Evolutionary conservation across 1,140 invertebrate genomes (phyloP), one percentile per base, ranked within the genome.

Genomic region (Musca vetustissima): DNA sequence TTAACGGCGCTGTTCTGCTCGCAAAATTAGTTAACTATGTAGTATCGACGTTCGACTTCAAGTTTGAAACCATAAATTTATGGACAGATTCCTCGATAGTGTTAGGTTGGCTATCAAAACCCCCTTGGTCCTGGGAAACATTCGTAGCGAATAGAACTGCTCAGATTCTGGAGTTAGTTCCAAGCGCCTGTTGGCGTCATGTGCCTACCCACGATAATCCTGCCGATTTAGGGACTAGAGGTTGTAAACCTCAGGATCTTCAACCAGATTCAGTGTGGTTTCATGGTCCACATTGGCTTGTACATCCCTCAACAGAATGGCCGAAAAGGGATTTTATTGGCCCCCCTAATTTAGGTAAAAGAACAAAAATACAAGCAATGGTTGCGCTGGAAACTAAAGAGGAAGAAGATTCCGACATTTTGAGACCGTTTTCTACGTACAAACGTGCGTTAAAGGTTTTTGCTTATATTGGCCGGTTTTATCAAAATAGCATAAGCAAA

Each of bases 131-230:
- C 15, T 55, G 53, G 53, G 53, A 55, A 25, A 55, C 53, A 25
- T 55, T 24, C 21, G 22, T 55, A 11, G 53, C 53, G 14, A 55
- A 55, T 50, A 7, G 48, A 66, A 32, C 21, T 14, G 13, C 47
- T 19, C 22, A 66, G 19, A 66, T 50, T 15, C 47, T 48, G 7
- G 14, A 49, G 1, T 17, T 50, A 24, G 9, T 24, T 13, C 22
- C 22, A 17, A 66, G 25, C 15, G 47, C 64, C 8, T 17, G n/a
- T 15, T 66, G 64, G 64, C 47, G 64, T 14, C 48, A 66, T 66
- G 64, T 66, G 4, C 21, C 47, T 21, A 66, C 22, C 21, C 53
- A 55, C 22, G 21, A 24, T 14, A 55, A 25, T 19, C 47, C 21
- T 9, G 25, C 24, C 14, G n/a, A 28, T 50, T 47, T 28, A 13